These are phyloP conservation scores for Elymnias hypermnestra DNA, from an alignment of 1,140 invertebrate genomes.

Conservation along the genomic window DNA sequence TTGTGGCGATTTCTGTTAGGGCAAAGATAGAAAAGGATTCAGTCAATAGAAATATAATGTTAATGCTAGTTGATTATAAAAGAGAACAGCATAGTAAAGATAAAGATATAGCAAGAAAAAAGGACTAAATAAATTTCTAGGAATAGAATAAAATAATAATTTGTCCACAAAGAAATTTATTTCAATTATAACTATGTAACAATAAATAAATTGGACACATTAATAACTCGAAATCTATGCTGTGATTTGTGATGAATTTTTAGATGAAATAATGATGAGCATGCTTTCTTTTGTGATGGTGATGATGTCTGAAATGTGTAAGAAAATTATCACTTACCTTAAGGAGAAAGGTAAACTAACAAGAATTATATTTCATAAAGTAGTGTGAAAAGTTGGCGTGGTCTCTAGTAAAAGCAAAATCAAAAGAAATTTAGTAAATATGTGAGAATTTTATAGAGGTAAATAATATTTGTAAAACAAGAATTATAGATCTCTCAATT, in stretches of 20 bases:
- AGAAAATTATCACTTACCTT: constrained; percentile 30
- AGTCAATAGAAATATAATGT: constrained; percentile 22
- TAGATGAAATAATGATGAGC: constrained; percentile 54
- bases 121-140: not conserved
- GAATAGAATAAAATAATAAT: constrained; percentile 15
- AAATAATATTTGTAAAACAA: too few species aligned
- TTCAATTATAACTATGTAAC: too few species aligned
- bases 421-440: too few species aligned
- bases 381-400: too few species aligned
- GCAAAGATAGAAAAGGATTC: constrained; percentile 54
- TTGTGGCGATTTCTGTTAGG: constrained; percentile 73
- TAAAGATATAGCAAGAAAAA: not conserved
- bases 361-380: too few species aligned
- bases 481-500: too few species aligned
- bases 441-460: too few species aligned
- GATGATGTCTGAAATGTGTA: constrained; percentile 57
- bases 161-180: too few species aligned
- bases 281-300: constrained; percentile 58
- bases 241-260: too few species aligned
- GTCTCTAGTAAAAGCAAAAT: too few species aligned
- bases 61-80: not conserved
- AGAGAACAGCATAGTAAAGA: not conserved
- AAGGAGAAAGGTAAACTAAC: not conserved
- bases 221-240: too few species aligned
- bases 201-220: too few species aligned